phyloP scores from a whole-genome alignment of 2,113 vertebrate genomes.

The Carettochelys insculpta region DNA sequence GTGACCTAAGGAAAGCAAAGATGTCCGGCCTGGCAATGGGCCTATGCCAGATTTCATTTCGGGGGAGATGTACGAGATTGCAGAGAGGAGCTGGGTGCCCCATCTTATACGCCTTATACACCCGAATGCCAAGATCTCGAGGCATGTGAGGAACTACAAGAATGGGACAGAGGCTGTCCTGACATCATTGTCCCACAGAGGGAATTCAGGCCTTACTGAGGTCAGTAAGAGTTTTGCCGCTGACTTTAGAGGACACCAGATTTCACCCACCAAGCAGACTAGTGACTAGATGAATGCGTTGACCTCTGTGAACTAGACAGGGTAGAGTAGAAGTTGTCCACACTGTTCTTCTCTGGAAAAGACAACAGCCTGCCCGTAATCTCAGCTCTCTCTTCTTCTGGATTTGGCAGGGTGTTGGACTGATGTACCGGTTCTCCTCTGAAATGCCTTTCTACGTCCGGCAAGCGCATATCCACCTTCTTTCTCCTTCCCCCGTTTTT shows the following conservation, averaged over 20 bases:
- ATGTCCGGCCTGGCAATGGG: too few species aligned
- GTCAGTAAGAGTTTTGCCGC: neutral
- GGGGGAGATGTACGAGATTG: neutral
- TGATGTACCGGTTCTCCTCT: neutral
- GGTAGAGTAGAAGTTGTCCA: neutral
- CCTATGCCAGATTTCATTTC: neutral
- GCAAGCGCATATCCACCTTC: neutral
- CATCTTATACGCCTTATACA: neutral
- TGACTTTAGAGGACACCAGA: neutral
- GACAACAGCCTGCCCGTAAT: neutral
- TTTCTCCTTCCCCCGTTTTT: neutral
- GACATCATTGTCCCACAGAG: neutral
- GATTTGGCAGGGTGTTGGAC: neutral
- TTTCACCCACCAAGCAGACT: neutral
- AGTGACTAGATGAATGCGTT: neutral
- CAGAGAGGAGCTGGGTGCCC: neutral
- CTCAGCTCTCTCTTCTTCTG: neutral
- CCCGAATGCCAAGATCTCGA: neutral
- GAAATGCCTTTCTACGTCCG: neutral
- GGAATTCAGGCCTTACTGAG: neutral
- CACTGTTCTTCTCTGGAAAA: neutral
- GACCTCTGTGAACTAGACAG: neutral
- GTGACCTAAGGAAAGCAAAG: too few species aligned
- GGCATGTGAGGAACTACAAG: neutral
- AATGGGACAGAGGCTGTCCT: neutral